Conservation (phyloP, 2,797 vertebrate species). For the Anguilla obscura region DNA sequence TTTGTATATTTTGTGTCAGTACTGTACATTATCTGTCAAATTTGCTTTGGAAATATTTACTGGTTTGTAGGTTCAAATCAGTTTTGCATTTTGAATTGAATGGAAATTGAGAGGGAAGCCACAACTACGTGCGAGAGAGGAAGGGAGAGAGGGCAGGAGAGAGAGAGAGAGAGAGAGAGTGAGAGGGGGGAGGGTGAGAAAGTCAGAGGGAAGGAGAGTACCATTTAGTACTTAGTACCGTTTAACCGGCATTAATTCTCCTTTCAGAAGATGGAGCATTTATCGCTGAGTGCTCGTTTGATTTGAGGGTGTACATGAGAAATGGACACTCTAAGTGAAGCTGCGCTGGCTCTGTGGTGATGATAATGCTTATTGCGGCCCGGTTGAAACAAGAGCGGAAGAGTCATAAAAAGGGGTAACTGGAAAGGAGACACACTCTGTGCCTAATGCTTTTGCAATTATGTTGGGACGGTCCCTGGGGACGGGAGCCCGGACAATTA, state of each 20-base stretch:
- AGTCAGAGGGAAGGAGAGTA: background rate
- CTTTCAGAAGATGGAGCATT: slow-evolving; percentile 45
- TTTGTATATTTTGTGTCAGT: background rate
- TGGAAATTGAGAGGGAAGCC: slow-evolving; percentile 24
- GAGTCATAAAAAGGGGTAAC: background rate
- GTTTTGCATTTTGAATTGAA: background rate
- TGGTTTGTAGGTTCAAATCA: background rate
- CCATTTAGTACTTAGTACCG: slow-evolving; percentile 13
- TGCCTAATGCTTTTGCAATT: slow-evolving; percentile 9
- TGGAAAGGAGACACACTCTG: background rate
- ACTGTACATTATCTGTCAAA: background rate
- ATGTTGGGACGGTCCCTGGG: background rate
- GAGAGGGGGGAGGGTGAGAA: slow-evolving; percentile 23
- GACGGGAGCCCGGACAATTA: slow-evolving; percentile 2
- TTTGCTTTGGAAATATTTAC: background rate
- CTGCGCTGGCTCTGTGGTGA: slow-evolving; percentile 47
- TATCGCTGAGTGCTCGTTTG: slow-evolving; percentile 60
- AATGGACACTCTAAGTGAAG: slow-evolving; percentile 50
- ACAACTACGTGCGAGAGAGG: slow-evolving; percentile 3
- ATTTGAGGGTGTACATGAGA: slow-evolving; percentile 44
- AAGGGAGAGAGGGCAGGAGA: slow-evolving; percentile 16
- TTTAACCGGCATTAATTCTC: slow-evolving; percentile 22
- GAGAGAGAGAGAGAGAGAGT: slow-evolving; percentile 23
- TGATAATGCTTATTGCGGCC: slow-evolving; percentile 56
- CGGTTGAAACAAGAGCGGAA: slow-evolving; percentile 42